Conservation (phyloP, 1,140 invertebrate genomes). For the Lepeophtheirus salmonis region DNA sequence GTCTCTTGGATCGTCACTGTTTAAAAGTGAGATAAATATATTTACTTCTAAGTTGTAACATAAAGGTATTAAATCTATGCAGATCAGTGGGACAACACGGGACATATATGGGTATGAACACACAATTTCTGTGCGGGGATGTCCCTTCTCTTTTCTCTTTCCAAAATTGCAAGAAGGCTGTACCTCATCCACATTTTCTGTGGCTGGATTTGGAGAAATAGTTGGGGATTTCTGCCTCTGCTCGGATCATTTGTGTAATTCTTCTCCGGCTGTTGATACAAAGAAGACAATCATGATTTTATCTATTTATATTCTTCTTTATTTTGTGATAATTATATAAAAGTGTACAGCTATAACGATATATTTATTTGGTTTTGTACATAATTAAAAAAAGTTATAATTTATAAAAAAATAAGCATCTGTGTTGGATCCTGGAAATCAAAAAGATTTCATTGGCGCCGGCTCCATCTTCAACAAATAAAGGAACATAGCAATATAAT, state of each 20-base stretch:
- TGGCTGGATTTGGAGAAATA: background rate
- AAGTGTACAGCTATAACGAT: no score
- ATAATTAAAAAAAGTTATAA: no score
- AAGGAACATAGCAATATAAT: no score
- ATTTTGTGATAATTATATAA: no score
- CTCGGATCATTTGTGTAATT: slow-evolving; percentile 9
- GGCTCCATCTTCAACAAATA: no score
- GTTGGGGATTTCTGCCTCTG: slow-evolving; percentile 10
- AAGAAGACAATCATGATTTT: no score
- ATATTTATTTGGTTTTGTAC: no score
- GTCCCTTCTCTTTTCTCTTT: background rate
- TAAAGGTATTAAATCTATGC: background rate
- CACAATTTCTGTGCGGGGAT: slow-evolving; percentile 2
- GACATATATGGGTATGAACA: slow-evolving; percentile 5
- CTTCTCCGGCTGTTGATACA: no score
- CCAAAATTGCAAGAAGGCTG: slow-evolving; percentile 9
- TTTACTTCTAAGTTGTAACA: background rate
- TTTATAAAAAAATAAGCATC: no score
- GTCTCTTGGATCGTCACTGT: slow-evolving; percentile 7
- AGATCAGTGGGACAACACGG: slow-evolving; percentile 1
- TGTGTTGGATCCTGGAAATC: no score
- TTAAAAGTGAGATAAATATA: background rate
- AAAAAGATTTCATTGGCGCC: no score
- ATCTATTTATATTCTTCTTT: no score
- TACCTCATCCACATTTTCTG: background rate